Evolutionary conservation across 1,140 invertebrate genomes (phyloP).

Genomic region (Tenebrio molitor): DNA sequence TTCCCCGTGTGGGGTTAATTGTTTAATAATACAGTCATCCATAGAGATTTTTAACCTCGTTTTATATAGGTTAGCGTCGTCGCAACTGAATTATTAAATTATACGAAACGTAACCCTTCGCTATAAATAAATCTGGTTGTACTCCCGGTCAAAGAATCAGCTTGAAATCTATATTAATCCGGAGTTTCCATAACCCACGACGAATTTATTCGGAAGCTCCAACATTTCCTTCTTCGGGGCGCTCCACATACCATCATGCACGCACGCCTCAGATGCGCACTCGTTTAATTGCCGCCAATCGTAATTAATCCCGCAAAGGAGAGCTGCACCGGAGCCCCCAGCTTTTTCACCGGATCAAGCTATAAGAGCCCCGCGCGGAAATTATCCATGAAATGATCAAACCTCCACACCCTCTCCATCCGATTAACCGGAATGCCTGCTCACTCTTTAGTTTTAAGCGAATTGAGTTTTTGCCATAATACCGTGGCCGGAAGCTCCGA

Average conservation of each 20-base stretch:
- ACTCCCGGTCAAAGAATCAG: not conserved
- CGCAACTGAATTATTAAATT: conserved; percentile 12
- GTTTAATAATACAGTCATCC: conserved; percentile 26
- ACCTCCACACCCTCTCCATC: conserved; percentile 21
- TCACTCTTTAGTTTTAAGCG: conserved; percentile 44
- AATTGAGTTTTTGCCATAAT: conserved; percentile 51
- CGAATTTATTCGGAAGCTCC: no score
- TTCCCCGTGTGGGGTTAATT: conserved; percentile 13
- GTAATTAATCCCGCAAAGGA: conserved; percentile 29
- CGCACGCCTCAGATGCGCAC: conserved; percentile 5
- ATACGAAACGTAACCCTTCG: not conserved
- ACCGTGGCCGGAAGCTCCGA: not conserved
- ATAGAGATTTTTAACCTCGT: not conserved
- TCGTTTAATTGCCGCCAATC: conserved; percentile 11
- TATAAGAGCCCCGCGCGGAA: conserved; percentile 35
- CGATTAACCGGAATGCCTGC: conserved; percentile 35
- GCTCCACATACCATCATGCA: conserved; percentile 22
- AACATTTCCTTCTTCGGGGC: not conserved
- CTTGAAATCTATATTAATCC: not conserved
- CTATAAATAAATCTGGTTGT: not conserved
- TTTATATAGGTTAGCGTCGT: not conserved
- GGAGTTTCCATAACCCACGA: no score
- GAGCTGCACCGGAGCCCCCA: not conserved
- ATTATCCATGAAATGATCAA: conserved; percentile 48
- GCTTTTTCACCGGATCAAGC: conserved; percentile 30